Base-by-base conservation (phyloP, 2,113 vertebrate genomes). In the Mastomys natalensis region DNA sequence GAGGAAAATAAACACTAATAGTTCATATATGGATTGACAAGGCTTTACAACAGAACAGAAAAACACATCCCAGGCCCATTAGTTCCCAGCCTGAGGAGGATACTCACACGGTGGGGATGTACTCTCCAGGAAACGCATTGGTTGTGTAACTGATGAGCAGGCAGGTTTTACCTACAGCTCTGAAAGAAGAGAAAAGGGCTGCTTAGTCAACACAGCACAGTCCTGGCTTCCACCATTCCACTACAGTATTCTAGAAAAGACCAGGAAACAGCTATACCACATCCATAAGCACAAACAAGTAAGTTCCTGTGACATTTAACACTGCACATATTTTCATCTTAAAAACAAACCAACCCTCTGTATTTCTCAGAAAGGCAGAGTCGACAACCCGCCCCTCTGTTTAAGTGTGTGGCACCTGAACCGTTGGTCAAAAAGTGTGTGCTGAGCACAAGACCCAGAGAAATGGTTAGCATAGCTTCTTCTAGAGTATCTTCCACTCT, bases 111-210 rank as follows among this genome's bases (percentile, higher is more conserved):
- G 99, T 99, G 94, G 99, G 99, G 98, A 99, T 99, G 90, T 99
- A 99, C 95, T 99, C 99, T 97, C 99, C 99, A 31, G 99, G 99
- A 98, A 99, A 99, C 1, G 99, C 99, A 98, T 99, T 99, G 98
- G 99, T 99, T 29, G 99, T 99, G 96, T 99, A 99, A 98, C 99
- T 99, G 99, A 99, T 99, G 98, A 99, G 99, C 72, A 99, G 99
- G 98, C 99, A 99, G 98, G 99, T 99, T 98, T 99, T 99, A 99
- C 99, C 99, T 97, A 99, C 99, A 98, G 99, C 99, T 97, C 99
- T 99, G 94, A 40, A 98, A 96, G 58, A 89, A 77, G 43, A 62
- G 86, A 60, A 95, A 96, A 72, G 37, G 34, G 22, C 16, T 91
- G 19, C 40, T 95, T 88, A 84, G 85, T 94, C 66, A 82, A 86